Conservation (phyloP, 1,140 invertebrate species). For the Eufriesea mexicana region DNA sequence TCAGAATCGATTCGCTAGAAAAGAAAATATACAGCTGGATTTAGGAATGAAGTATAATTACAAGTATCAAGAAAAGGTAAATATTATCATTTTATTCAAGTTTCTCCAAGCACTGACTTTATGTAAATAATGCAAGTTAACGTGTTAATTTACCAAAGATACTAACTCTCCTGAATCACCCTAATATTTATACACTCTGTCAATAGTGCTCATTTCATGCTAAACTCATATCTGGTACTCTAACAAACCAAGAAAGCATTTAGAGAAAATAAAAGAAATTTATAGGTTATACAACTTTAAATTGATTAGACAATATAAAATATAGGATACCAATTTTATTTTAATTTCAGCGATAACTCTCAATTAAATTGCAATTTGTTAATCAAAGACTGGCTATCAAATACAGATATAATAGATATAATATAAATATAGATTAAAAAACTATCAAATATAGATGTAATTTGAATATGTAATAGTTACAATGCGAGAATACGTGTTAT, state of each 20-base stretch:
- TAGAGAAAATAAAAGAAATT: too few species aligned
- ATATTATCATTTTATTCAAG: neutral
- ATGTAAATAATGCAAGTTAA: neutral
- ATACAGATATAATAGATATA: neutral
- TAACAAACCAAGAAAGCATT: too few species aligned
- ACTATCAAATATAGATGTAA: too few species aligned
- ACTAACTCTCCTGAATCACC: neutral
- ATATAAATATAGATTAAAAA: too few species aligned
- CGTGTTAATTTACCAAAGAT: neutral
- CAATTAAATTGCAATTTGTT: neutral
- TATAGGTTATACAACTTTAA: too few species aligned
- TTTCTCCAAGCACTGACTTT: neutral
- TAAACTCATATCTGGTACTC: too few species aligned
- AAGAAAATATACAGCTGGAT: neutral
- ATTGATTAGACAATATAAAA: neutral
- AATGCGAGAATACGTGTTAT: neutral
- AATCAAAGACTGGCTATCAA: conserved; percentile 1
- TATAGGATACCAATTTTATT: neutral
- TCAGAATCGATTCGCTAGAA: neutral
- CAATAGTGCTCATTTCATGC: too few species aligned
- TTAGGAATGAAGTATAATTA: neutral
- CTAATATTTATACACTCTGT: neutral
- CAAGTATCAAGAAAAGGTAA: neutral
- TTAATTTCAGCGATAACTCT: neutral
- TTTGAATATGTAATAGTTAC: too few species aligned